Percentiles rank a stretch among this genome's conserved stretches.
Conservation (phyloP, 2,797 vertebrate species). For the Falco cherrug region DNA sequence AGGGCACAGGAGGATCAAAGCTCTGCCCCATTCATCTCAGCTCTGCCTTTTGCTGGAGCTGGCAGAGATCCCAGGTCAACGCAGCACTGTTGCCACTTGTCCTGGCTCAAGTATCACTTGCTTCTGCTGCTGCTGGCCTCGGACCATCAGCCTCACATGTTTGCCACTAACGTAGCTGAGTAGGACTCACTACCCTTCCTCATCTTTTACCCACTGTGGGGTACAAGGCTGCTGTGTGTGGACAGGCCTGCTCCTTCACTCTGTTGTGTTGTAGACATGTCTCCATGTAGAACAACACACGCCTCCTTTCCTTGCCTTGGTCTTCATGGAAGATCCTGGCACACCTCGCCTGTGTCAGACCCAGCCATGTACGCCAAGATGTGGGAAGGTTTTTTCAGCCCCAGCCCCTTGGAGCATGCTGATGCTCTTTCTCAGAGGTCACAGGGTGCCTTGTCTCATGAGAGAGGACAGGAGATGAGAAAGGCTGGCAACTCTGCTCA, state of each 20-base stretch:
- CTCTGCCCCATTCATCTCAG: background rate
- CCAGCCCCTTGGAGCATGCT: fast-evolving
- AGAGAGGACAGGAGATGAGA: background rate
- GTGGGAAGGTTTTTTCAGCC: background rate
- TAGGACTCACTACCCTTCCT: background rate
- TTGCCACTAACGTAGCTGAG: background rate
- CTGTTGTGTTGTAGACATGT: background rate
- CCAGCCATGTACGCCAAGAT: fast-evolving
- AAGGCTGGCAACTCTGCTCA: background rate
- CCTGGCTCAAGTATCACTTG: background rate
- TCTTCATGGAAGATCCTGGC: background rate
- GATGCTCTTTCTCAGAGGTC: background rate
- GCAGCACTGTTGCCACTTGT: background rate
- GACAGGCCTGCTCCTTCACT: background rate
- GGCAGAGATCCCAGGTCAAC: background rate
- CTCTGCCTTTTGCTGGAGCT: background rate
- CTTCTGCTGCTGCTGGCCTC: background rate
- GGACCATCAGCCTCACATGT: background rate
- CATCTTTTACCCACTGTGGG: background rate
- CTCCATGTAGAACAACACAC: background rate
- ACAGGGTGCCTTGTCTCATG: background rate
- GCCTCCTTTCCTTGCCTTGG: background rate
- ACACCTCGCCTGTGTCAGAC: background rate
- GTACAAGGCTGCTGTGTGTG: background rate
- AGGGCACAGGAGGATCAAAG: background rate